Evolutionary conservation across 2,888 invertebrate species (phyloP), one percentile per base, ranked within the genome.

Genomic region (Ophion costatus): DNA sequence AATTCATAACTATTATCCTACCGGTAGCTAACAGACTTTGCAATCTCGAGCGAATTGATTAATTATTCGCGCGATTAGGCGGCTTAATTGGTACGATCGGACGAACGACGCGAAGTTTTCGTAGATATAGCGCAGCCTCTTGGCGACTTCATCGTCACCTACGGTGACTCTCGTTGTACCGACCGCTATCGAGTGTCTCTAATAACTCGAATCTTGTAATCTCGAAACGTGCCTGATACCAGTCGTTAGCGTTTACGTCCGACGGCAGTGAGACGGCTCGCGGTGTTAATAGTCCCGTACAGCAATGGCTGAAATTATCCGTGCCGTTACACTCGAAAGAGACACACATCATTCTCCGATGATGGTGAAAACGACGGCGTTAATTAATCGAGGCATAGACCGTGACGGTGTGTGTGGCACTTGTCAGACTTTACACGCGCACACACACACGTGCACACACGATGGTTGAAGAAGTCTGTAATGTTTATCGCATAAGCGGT

Each of bases 331-430:
- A 29, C 42, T 61, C 61, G 63, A 80, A 75, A 61, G 80, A 74
- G 74, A 80, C 74, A 80, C 59, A 75, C 80, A 71, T 80, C 67
- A 80, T 80, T 80, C 80, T 70, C 24, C 80, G 85, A 83, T 80
- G 82, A 85, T 64, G 80, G 67, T 59, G 85, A 85, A 80, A 82
- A 85, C 75, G 80, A 73, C 71, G 80, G 80, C 73, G 71, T 85
- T 80, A 82, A 85, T 85, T 76, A 82, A 85, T 85, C 80, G 79
- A 56, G 61, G 61, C 59, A 69, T 51, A 17, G 17, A 14, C 56
- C 57, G 22, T 70, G 51, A 69, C 83, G 70, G 83, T 42, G 70
- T 38, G 71, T 79, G 71, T 64, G 63, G 59, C n/a, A 29, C 79
- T 63, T 22, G 33, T 71, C 38, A 22, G 61, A 38, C 33, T 57